phyloP scores from a whole-genome alignment of 2,888 invertebrate species.

The Spisula subtruncata region DNA sequence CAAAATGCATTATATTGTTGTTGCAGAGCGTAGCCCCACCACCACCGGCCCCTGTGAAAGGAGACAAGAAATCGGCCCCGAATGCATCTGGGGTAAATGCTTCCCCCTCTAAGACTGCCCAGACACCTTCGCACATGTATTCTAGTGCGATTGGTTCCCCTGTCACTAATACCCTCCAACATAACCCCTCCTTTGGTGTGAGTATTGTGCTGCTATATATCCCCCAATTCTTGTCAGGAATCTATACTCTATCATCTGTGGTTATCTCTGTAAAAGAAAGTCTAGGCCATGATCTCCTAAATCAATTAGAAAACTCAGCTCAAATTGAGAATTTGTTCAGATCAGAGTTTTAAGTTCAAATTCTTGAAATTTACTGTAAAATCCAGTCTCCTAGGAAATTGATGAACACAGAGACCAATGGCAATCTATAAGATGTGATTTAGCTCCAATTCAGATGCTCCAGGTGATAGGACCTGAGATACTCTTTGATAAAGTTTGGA shows the following conservation, averaged over 20 bases:
- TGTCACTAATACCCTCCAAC: slow-evolving; percentile 69
- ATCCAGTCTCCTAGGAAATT: no score
- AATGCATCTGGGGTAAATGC: slow-evolving; percentile 83
- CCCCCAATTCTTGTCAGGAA: not conserved
- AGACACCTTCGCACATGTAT: slow-evolving; percentile 75
- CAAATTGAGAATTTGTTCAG: no score
- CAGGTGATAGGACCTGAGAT: no score
- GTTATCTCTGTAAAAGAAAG: no score
- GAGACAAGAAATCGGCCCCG: slow-evolving; percentile 82
- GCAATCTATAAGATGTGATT: no score
- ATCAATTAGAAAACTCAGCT: no score
- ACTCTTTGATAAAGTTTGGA: no score
- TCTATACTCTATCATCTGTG: not conserved
- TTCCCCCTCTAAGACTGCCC: slow-evolving; percentile 78
- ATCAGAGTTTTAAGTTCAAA: no score
- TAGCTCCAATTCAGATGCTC: no score
- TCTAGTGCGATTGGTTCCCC: slow-evolving; percentile 75
- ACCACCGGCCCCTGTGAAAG: slow-evolving; percentile 74
- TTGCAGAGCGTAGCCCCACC: slow-evolving; percentile 79
- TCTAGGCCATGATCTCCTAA: no score
- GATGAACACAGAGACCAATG: no score
- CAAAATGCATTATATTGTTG: slow-evolving; percentile 33
- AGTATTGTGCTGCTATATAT: slow-evolving; percentile 69
- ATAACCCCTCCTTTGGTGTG: slow-evolving; percentile 72
- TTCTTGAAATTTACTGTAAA: no score